A percentile compares a stretch with the other conserved stretches of the same genome.
phyloP scores from a whole-genome alignment of 2,888 invertebrate genomes.

The Augiades crinisus region DNA sequence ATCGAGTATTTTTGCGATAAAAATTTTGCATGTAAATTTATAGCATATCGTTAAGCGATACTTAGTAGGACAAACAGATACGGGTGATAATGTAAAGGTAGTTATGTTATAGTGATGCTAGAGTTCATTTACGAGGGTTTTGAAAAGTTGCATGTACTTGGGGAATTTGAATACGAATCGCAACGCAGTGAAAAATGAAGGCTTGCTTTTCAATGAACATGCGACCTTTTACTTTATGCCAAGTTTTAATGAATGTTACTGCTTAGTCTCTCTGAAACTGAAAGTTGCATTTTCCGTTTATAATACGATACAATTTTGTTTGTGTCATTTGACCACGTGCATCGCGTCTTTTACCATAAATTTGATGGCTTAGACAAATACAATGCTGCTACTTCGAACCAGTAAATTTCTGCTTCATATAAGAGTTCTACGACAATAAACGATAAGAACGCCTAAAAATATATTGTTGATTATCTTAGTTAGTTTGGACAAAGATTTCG shows the following conservation, averaged over 20 bases:
- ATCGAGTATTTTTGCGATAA: too few relatives aligned
- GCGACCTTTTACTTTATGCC: slow-evolving; percentile 1
- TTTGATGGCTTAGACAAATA: too few relatives aligned
- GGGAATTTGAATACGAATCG: slow-evolving; percentile 17
- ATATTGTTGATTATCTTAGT: too few relatives aligned
- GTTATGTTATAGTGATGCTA: slow-evolving; percentile 18
- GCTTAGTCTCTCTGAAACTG: neutral
- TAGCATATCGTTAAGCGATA: neutral
- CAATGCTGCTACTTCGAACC: too few relatives aligned
- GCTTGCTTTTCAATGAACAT: neutral
- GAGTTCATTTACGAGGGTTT: slow-evolving; percentile 20
- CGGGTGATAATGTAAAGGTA: slow-evolving; percentile 8
- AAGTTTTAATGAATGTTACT: slow-evolving; percentile 12
- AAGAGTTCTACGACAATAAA: too few relatives aligned
- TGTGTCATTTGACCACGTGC: too few relatives aligned
- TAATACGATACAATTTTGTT: too few relatives aligned
- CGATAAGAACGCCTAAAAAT: too few relatives aligned
- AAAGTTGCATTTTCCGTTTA: neutral
- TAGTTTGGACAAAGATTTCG: too few relatives aligned
- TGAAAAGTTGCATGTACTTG: slow-evolving; percentile 15
- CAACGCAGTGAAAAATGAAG: slow-evolving; percentile 15
- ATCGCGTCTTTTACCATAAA: too few relatives aligned
- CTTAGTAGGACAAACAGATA: neutral
- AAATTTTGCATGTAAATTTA: too few relatives aligned
- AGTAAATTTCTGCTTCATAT: too few relatives aligned